A percentile compares a stretch with the other conserved stretches of the same genome.
Conservation (phyloP, 2,113 vertebrate species). For the Formicarius rufipectus region DNA sequence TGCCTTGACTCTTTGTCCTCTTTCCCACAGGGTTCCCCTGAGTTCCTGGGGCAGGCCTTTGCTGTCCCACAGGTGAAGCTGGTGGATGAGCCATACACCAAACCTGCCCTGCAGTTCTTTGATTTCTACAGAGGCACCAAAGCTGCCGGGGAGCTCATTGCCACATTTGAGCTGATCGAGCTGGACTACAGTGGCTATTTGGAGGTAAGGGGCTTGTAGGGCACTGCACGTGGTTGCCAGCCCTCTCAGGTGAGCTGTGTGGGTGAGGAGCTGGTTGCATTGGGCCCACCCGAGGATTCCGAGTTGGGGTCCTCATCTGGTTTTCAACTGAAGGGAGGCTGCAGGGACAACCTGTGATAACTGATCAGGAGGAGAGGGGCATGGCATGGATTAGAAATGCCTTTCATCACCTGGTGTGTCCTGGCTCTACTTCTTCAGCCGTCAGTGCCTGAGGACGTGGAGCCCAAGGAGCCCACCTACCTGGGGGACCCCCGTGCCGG, state of each 20-base stretch:
- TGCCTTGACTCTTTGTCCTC: background rate
- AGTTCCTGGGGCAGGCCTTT: conserved; percentile 84
- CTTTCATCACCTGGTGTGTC: background rate
- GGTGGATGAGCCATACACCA: conserved; percentile 78
- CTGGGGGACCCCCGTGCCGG: conserved; percentile 64
- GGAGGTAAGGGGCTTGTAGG: conserved; percentile 77
- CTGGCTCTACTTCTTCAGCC: conserved; percentile 73
- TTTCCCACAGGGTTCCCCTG: conserved; percentile 74
- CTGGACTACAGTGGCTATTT: conserved; percentile 85
- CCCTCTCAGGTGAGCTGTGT: background rate
- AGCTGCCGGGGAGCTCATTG: conserved; percentile 85
- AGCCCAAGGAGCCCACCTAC: conserved; percentile 79
- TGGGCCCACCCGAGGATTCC: background rate
- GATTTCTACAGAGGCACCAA: conserved; percentile 81
- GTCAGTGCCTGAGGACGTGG: conserved; percentile 79
- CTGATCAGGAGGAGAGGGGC: background rate
- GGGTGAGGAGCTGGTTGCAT: background rate
- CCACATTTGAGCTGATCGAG: conserved; percentile 90
- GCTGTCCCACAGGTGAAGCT: conserved; percentile 86
- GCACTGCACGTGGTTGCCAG: background rate
- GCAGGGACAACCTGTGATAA: background rate
- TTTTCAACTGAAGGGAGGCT: background rate
- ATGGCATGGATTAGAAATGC: background rate
- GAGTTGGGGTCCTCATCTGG: background rate
- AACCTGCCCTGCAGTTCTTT: conserved; percentile 84